These are phyloP conservation scores for Cyanocitta stelleri DNA, from an alignment of 2,113 vertebrate species.

Conservation along the genomic window DNA sequence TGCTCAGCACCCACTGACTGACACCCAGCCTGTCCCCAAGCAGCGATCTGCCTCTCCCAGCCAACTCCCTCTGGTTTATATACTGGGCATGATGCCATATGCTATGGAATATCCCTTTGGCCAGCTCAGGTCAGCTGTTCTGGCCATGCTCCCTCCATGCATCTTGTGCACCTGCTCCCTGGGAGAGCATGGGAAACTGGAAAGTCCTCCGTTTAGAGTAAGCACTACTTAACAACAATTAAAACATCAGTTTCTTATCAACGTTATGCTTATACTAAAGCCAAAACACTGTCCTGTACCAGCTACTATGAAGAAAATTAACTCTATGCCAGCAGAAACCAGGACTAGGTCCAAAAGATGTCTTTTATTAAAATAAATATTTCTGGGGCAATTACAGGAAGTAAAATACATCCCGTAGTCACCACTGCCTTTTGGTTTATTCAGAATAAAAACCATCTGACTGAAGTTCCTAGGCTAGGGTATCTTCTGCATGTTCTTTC, in stretches of 20 bases:
- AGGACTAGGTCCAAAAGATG: neutral
- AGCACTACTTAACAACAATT: neutral
- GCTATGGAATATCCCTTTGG: neutral
- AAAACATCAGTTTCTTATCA: neutral
- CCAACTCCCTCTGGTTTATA: neutral
- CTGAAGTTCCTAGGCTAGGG: neutral
- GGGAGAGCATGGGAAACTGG: neutral
- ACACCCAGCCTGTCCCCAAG: accelerated
- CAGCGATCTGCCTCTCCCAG: neutral
- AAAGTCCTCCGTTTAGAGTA: neutral
- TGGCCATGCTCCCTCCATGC: neutral
- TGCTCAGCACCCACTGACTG: neutral
- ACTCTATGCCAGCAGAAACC: neutral
- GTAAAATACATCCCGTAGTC: neutral
- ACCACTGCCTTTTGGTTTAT: neutral
- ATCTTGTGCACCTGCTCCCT: neutral
- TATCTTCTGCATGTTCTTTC: neutral
- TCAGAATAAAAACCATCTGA: neutral
- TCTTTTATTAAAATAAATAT: neutral
- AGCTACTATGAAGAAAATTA: neutral
- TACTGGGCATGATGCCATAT: neutral
- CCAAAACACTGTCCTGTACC: neutral
- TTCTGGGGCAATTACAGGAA: neutral
- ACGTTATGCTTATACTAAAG: neutral
- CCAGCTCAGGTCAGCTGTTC: neutral